Conservation (phyloP, 1,140 invertebrate genomes). For the Danaus melanippus region DNA sequence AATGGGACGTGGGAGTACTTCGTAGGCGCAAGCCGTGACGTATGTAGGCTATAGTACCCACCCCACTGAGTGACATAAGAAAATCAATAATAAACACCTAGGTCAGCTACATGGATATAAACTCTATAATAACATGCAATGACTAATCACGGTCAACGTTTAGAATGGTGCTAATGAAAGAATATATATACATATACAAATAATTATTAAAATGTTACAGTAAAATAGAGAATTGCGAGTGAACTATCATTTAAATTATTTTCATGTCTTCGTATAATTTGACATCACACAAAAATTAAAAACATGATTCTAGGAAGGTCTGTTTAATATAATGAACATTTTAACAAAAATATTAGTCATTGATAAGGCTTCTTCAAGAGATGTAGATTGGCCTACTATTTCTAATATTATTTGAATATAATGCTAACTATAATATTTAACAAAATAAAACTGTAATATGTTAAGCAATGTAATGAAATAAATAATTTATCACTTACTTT, state of each 20-base stretch:
- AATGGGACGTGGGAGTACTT: constrained; percentile 4
- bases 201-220: too few species aligned
- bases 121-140: too few species aligned
- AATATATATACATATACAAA: too few species aligned
- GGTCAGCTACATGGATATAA: constrained; percentile 13
- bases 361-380: constrained; percentile 19
- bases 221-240: too few species aligned
- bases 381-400: too few species aligned
- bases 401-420: constrained; percentile 1
- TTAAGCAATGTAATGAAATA: too few species aligned
- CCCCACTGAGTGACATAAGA: constrained; percentile 47
- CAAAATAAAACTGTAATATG: constrained; percentile 8
- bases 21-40: constrained; percentile 28
- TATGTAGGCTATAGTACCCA: constrained; percentile 31
- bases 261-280: too few species aligned
- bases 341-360: constrained; percentile 40
- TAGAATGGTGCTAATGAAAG: too few species aligned
- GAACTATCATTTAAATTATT: too few species aligned
- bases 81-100: constrained; percentile 48
- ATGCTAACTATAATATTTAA: neutral
- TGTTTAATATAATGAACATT: neutral
- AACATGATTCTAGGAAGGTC: too few species aligned
- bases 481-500: constrained; percentile 73
- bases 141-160: too few species aligned
- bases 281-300: too few species aligned